Base-by-base conservation (phyloP, 2,888 invertebrate species). In the Metopia argyrocephala region DNA sequence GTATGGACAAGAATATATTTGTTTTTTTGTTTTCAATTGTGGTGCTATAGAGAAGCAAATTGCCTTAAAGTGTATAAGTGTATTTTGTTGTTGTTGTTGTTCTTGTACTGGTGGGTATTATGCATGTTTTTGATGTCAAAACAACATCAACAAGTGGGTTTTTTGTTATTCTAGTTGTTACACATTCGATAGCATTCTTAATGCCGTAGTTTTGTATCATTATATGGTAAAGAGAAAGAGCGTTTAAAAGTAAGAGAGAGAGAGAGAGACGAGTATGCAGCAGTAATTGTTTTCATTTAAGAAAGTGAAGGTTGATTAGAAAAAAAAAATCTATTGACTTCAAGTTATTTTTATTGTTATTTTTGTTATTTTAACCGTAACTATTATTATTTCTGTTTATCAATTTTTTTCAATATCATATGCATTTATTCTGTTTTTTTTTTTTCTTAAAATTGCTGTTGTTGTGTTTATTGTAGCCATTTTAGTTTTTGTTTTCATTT, bases 101-200 rank as follows among this genome's bases (percentile, higher is more conserved):
- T 9, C 38, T 3, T 12, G 38, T 38, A 15, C 3, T 15, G 9
- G 38, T 59, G 25, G n/a, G 18, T 54, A 25, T 59, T 54, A 61
- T 70, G 65, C 5, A 48, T 75, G 74, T 56, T 66, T 56, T 70
- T 62, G 50, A 57, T 70, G 81, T 81, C 78, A 78, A 78, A 78
- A 78, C 73, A 78, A 78, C 65, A 81, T 81, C 81, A 81, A 81
- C 81, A 81, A 81, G 81, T 81, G 78, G 78, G 78, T 61, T 75
- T 52, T 46, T 56, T 45, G 25, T 20, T 56, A 25, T 25, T 18
- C 54, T 54, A 18, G 23, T 31, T 66, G 15, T 38, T 38, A 12
- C 15, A 15, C 38, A n/a, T n/a, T n/a, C 38, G 15, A 38, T 38
- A 15, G 15, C 38, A 38, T 15, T 38, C 12, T 6, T 15, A 38